Base-by-base conservation (phyloP, 2,888 invertebrate species). In the Cantharis rustica region DNA sequence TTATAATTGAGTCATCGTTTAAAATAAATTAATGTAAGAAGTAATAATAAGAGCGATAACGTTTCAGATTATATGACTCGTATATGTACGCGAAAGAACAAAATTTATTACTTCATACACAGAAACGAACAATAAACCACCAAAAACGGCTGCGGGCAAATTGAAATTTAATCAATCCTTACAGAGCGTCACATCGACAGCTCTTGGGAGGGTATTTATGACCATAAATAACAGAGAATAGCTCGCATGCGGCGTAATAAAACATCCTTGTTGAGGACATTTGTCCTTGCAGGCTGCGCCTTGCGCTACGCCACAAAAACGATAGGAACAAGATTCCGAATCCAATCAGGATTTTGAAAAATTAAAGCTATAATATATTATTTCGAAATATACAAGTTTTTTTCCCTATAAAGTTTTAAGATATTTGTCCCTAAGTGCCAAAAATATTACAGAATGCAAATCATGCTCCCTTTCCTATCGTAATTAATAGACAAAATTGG, bases 91-190 rank as follows among this genome's bases (percentile, higher is more conserved):
- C 26, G 26, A 20, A 71, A 73, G 69, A 27, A 23, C 61, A 61
- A 72, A 72, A 73, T 78, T 75, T 78, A 78, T 75, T 78, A 75
- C 75, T 75, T 75, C 73, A 78, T 73, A 78, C 75, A 78, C 69
- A 78, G 78, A 78, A 75, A 78, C 78, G 72, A 78, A 77, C 77
- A 77, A 78, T 78, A 78, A 75, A 78, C 75, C 78, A 73, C 72
- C 74, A 75, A 78, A 77, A 77, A 75, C 78, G 78, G 75, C 78
- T 78, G 78, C 75, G 72, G 78, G 75, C 75, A 76, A 78, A 78
- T 78, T 78, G 78, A 78, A 78, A 78, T 78, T 78, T 78, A 78
- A 78, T 78, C 78, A 78, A 78, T 78, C 75, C 78, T 75, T 75
- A 75, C 75, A 71, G 75, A 75, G 75, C 73, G 75, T 75, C 75